These are phyloP conservation scores for Campoplex capitator DNA, from an alignment of 2,888 invertebrate species.

Conservation along the genomic window DNA sequence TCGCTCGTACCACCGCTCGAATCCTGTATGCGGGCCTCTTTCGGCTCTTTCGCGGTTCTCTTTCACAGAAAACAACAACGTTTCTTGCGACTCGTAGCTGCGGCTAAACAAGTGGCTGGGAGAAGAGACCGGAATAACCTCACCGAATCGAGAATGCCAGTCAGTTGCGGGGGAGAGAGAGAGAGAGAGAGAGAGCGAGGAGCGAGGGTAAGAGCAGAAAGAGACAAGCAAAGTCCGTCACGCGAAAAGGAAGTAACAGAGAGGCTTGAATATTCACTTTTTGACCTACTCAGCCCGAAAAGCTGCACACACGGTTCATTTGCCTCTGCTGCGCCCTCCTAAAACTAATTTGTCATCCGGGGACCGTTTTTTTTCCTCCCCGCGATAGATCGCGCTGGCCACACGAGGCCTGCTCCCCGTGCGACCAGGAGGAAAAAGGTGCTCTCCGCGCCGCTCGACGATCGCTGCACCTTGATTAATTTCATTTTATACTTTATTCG, in stretches of 20 bases:
- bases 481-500: background rate
- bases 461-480: background rate
- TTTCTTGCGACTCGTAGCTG: constrained; percentile 10
- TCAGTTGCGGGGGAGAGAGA: background rate
- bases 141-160: constrained; percentile 37
- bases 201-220: too few species aligned
- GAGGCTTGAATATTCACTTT: constrained; percentile 62
- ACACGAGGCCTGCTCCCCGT: background rate
- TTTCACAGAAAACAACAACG: constrained; percentile 53
- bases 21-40: constrained; percentile 43
- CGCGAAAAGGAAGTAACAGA: background rate
- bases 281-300: constrained; percentile 41
- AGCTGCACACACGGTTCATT: constrained; percentile 49
- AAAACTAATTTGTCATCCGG: constrained; percentile 14
- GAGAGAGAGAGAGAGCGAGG: background rate
- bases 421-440: constrained; percentile 13
- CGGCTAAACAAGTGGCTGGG: background rate
- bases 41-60: constrained; percentile 42
- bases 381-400: background rate
- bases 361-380: background rate
- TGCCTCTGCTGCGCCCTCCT: constrained; percentile 35
- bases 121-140: background rate
- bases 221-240: background rate
- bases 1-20: constrained; percentile 70
- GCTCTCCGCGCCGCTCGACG: too few species aligned